Percentiles rank a stretch among this genome's conserved stretches.
These are phyloP conservation scores for Huso huso DNA, from an alignment of 2,797 vertebrate species.

Conservation along the genomic window DNA sequence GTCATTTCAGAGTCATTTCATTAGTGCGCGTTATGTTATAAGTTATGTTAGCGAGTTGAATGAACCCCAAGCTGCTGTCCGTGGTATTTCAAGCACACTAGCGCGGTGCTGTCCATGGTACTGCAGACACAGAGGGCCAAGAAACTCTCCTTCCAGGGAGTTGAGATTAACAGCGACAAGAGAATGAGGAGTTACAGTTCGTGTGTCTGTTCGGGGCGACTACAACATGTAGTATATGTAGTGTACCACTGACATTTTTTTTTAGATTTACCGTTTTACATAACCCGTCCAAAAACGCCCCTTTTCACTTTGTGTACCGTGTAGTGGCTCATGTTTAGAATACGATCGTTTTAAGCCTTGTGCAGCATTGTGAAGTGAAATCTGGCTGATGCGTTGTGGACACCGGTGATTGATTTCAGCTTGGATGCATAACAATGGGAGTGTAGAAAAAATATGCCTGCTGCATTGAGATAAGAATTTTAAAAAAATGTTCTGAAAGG, in stretches of 20 bases:
- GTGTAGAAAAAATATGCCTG: constrained; percentile 71
- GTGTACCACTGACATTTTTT: constrained; percentile 8
- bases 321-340: constrained; percentile 34
- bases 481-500: constrained; percentile 94
- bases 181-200: no score
- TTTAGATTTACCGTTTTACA: no score
- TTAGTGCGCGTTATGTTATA: background rate
- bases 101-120: constrained; percentile 16
- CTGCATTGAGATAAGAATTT: constrained; percentile 88
- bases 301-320: constrained; percentile 47
- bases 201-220: no score
- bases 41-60: background rate
- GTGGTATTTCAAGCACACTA: constrained; percentile 43
- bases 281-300: no score
- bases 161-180: no score
- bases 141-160: no score
- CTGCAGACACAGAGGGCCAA: constrained; percentile 13
- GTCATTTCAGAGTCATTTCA: background rate
- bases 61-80: constrained; percentile 45
- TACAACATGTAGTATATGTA: no score
- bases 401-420: constrained; percentile 78
- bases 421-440: constrained; percentile 78
- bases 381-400: constrained; percentile 64
- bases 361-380: constrained; percentile 50
- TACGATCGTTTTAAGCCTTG: constrained; percentile 37